Evolutionary conservation across 2,888 invertebrate species (phyloP), one percentile per base, ranked within the genome.

Genomic region (Tortrix viridana): DNA sequence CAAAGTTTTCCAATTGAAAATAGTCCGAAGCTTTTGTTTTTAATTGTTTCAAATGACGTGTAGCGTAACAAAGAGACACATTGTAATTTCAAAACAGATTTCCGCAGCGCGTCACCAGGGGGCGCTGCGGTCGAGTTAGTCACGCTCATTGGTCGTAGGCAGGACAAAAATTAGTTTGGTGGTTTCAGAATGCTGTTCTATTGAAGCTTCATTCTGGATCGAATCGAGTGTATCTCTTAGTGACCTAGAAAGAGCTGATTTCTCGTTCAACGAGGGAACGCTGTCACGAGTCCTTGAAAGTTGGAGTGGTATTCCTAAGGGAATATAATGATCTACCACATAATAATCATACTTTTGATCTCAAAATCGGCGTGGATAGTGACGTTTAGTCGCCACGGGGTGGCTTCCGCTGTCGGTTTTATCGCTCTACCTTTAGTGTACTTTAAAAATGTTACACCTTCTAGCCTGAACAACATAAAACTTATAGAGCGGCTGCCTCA

Each of bases 391-490:
- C 26, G 62, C 58, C 66, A 64, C 66, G 65, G 71, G 65, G 71
- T 71, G 70, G 74, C 75, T 72, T 68, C 58, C 65, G 55, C n/a
- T 46, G 38, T 67, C 70, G 65, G 67, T 60, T 73, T 74, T 75
- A 76, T 73, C 72, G 70, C 71, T 70, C 73, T 65, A 70, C 71
- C 68, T 75, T 74, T 74, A 71, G 70, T 71, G 71, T 67, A 69
- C 71, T 72, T 72, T 70, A 66, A 71, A 73, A 70, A 67, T 70
- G 67, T 48, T 54, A 38, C 53, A 53, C 46, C 22, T 37, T 47
- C 47, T 53, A 54, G 60, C 23, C 14, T 26, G 44, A 19, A 32
- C 26, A 53, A 47, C 38, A 54, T 47, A 19, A 47, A 20, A 38
- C 37, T 52, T 52, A 52, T 52, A 20, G 37, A 38, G 38, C 20